A percentile compares a stretch with the other conserved stretches of the same genome.
These are phyloP conservation scores for Lynx canadensis DNA, from an alignment of 2,113 vertebrate species.

Conservation along the genomic window DNA sequence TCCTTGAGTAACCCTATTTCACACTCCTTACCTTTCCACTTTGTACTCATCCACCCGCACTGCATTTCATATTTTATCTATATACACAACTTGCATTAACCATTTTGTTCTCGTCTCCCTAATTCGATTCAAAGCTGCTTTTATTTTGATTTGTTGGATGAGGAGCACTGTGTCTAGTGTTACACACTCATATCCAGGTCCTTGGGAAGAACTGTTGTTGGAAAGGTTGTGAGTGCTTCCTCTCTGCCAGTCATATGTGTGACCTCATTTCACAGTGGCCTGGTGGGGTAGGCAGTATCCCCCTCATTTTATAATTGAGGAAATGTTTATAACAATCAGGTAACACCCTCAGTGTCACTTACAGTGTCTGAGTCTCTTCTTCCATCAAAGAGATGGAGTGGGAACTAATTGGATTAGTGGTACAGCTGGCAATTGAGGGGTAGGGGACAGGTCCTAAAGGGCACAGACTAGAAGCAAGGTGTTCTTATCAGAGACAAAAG, in stretches of 20 bases:
- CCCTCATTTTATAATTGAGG: background rate
- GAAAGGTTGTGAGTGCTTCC: background rate
- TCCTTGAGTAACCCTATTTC: background rate
- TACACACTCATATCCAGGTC: background rate
- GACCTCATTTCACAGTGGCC: background rate
- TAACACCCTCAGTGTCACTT: background rate
- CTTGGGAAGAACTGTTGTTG: background rate
- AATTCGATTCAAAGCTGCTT: background rate
- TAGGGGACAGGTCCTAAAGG: background rate
- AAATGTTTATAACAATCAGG: background rate
- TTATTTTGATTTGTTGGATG: background rate
- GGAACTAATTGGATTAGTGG: background rate
- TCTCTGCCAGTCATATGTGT: background rate
- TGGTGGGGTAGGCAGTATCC: background rate
- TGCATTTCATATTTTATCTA: background rate
- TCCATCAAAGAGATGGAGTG: background rate
- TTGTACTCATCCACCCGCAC: background rate
- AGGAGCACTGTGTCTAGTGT: background rate
- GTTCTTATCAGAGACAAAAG: background rate
- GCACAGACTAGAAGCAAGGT: background rate
- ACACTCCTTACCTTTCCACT: background rate
- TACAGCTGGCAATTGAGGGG: no score
- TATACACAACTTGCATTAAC: background rate
- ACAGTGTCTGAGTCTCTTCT: background rate
- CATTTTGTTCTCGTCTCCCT: background rate